Evolutionary conservation across 2,888 invertebrate genomes (phyloP), one percentile per base, ranked within the genome.

Genomic region (Schrankia costaestrigalis): DNA sequence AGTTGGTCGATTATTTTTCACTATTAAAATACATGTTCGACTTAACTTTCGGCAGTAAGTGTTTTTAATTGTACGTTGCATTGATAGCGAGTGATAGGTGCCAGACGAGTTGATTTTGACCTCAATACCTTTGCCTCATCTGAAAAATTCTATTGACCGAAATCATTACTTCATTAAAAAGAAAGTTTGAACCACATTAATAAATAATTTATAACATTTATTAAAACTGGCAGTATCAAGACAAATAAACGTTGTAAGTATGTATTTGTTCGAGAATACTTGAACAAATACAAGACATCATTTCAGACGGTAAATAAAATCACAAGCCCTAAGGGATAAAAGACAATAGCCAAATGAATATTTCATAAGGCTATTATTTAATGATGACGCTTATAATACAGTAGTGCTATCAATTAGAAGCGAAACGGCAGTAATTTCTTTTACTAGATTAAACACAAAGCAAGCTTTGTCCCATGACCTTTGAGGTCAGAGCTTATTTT

Each of bases 1-100:
- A 63, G 60, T 64, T 58, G 51, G 64, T 56, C 63, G 63, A 65
- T 71, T 61, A 72, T 74, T 75, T 78, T 78, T 78, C 74, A 74
- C 65, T 67, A 71, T 75, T 79, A 74, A 76, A 71, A 67, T 71
- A 66, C 61, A 63, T 57, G 70, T 72, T 62, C 60, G 60, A 59
- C 52, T 56, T 51, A 56, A 60, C 59, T 65, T 67, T 67, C 59
- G 62, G 51, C 59, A 57, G 56, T 67, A 71, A 73, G 56, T 64
- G 56, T 59, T 39, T 56, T 46, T 78, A 76, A 78, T 72, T 71
- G 71, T 56, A 70, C 41, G 57, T 50, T 58, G 56, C 64, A 67
- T 61, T 65, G 64, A 62, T 79, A 78, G 77, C 73, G 75, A 76
- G 58, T 71, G 44, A 63, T 68, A 65, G 60, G 63, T 64, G 56